Base-by-base conservation (phyloP, 92 coral and sea anemone genomes). In the Bergia puertoricense region DNA sequence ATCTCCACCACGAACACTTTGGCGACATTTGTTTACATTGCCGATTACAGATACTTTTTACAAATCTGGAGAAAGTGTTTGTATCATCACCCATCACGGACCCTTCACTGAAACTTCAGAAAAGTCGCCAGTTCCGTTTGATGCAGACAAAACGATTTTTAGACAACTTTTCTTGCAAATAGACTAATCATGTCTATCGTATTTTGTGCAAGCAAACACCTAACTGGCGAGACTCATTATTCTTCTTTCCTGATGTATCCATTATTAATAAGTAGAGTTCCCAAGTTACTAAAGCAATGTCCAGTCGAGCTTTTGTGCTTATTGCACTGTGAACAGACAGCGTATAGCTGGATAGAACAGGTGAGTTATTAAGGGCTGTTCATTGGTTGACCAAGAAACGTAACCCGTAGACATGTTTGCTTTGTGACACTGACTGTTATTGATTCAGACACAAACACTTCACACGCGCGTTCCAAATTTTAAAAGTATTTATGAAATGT, bases 1-100 rank as follows among this genome's bases (percentile, higher is more conserved):
- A 71, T 38, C 45, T 84, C 87, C 87, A 84, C 87, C 87, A 84
- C 7, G 87, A 69, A 10, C 79, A 20, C 50, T 72, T 84, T 3
- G 77, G 59, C 54, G 87, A 71, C 48, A 71, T 48, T 84, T 69
- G 87, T 68, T 71, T 84, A 46, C 87, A 84, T 20, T 73, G 74
- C 46, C 44, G 87, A 45, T 71, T 71, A 13, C 65, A 84, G n/a
- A 69, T 36, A 38, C 67, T 73, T 46, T 82, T 68, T 15, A 67
- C n/a, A 41, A 42, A 42, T 67, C 59, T 43, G 23, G 77, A 67
- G 45, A 82, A 48, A 68, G 8, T 45, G 45, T 57, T 69, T 14
- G 48, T 84, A 7, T 48, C 67, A 36, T 84, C 87, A 18, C 4
- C 76, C 87, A 84, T 84, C 43, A 20, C 36, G 16, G 44, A 18